Base-by-base conservation (phyloP, 30 jellyfish, hydroid and myxozoan genomes). In the Cassiopea xamachana region DNA sequence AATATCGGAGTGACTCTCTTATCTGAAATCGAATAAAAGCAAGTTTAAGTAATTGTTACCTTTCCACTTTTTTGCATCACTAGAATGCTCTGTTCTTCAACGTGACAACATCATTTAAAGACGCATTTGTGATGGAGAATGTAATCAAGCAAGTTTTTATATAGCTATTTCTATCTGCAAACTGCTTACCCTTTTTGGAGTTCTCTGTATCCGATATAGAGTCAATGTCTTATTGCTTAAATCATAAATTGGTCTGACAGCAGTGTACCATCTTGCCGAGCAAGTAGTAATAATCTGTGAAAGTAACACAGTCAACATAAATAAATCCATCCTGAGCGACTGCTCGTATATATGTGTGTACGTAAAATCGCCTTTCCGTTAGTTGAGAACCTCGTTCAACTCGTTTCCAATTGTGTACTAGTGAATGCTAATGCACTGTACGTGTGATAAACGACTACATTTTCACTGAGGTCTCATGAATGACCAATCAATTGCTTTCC, bases 371-470 rank as follows among this genome's bases (percentile, higher is more conserved):
- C 61, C 16, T 73, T 87, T 60, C 69, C 71, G 64, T 67, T 39
- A 50, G 81, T 46, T 44, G 89, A 61, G 72, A 48, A 50, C 74
- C 86, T 55, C 83, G 69, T 87, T 79, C 74, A 49, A 44, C 75
- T 46, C 79, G 81, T 46, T 69, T 69, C 88, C 55, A 87, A 74
- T 87, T 80, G 84, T 77, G 62, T 87, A 49, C 80, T 76, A 77
- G 27, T 76, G 68, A 87, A 76, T 46, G 68, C 84, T 76, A 79
- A 84, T 84, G 51, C 84, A 87, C 94, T 87, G 55, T 89, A 87
- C 94, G 94, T 87, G 94, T 87, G 94, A 87, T 87, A 75, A 77
- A 87, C 94, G 94, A 87, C 94, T 74, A 64, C 84, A 87, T 87
- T 87, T 79, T 87, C 94, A 77, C 94, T 87, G 89, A 51, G 43